These are phyloP conservation scores for Megathymus violae DNA, from an alignment of 1,140 invertebrate species.

Conservation along the genomic window DNA sequence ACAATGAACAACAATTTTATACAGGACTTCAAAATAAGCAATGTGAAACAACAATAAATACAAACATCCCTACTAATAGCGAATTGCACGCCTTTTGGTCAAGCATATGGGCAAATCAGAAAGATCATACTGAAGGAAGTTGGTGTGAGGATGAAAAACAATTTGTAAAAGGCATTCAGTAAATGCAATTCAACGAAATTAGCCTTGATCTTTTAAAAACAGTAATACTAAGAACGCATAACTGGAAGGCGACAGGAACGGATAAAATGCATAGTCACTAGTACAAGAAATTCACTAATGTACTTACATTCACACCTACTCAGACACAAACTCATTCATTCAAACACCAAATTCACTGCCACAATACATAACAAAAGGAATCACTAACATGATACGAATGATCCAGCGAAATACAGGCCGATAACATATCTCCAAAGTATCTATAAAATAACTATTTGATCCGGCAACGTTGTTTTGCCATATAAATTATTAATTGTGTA, in stretches of 20 bases:
- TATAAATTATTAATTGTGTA: too few species aligned
- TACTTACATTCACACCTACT: too few species aligned
- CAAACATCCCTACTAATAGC: background rate
- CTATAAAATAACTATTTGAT: too few species aligned
- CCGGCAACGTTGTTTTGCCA: too few species aligned
- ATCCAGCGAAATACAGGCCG: too few species aligned
- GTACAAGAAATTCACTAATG: constrained; percentile 13
- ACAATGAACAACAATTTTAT: background rate
- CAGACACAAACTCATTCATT: background rate
- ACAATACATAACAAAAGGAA: too few species aligned
- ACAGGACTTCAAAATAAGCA: background rate
- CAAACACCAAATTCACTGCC: too few species aligned
- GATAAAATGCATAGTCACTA: constrained; percentile 3
- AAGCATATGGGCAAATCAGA: background rate
- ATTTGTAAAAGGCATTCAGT: background rate
- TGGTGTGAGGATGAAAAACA: background rate
- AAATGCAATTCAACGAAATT: constrained; percentile 1
- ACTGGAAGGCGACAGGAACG: background rate
- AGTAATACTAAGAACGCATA: background rate
- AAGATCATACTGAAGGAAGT: background rate
- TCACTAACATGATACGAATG: too few species aligned
- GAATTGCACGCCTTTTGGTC: background rate
- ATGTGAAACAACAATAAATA: background rate
- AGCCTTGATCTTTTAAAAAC: background rate
- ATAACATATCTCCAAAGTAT: too few species aligned